These are phyloP conservation scores for Malaclemys terrapin DNA, from an alignment of 2,113 vertebrate genomes.

Conservation along the genomic window DNA sequence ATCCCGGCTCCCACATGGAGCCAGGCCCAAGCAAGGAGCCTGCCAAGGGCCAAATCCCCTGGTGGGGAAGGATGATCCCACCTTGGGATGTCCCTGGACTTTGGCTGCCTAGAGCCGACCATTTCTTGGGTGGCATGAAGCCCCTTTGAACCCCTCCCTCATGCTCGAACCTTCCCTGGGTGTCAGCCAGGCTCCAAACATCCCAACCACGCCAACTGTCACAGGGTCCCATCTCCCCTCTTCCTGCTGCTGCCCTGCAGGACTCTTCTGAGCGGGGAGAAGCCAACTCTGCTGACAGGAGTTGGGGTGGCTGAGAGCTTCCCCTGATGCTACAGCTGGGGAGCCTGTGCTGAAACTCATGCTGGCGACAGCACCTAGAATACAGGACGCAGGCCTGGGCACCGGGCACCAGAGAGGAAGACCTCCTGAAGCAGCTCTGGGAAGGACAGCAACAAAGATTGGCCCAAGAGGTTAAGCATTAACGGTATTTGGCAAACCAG, in stretches of 20 bases:
- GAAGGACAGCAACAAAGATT: neutral
- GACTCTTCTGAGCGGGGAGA: too few relatives aligned
- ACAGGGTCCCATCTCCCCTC: neutral
- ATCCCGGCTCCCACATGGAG: neutral
- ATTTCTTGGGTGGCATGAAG: neutral
- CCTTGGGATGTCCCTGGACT: neutral
- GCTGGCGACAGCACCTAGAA: neutral
- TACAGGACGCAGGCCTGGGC: neutral
- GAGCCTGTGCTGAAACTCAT: neutral
- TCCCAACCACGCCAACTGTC: too few relatives aligned
- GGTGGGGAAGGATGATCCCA: neutral
- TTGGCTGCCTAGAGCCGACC: too few relatives aligned
- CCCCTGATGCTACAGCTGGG: neutral
- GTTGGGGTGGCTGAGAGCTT: neutral
- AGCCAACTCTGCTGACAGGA: too few relatives aligned
- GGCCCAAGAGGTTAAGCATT: neutral
- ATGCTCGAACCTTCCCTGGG: neutral
- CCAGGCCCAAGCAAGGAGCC: too few relatives aligned
- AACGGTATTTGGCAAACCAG: neutral
- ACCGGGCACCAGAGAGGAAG: too few relatives aligned
- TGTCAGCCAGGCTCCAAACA: neutral
- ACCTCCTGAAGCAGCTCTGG: neutral
- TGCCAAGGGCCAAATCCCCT: neutral
- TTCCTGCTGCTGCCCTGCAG: neutral
- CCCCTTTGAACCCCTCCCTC: neutral